A percentile compares a stretch with the other conserved stretches of the same genome.
These are phyloP conservation scores for Tenthredo scrophulariae DNA, from an alignment of 2,888 invertebrate species.

Conservation along the genomic window DNA sequence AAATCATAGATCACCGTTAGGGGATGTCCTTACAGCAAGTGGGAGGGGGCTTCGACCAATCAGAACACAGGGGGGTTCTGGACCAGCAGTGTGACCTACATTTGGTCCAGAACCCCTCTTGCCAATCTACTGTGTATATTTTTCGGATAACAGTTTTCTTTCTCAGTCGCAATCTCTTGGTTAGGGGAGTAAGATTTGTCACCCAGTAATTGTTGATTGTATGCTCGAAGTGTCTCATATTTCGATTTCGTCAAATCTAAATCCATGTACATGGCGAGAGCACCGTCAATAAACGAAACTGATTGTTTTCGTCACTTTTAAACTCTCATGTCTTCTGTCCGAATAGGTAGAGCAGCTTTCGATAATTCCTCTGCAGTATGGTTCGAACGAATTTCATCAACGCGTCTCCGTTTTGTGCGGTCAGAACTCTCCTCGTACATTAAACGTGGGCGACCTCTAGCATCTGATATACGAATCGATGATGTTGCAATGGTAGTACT, in stretches of 20 bases:
- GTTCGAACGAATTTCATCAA: slow-evolving; percentile 39
- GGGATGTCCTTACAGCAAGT: no score
- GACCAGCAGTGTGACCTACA: no score
- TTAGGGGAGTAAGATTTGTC: slow-evolving; percentile 45
- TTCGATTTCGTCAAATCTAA: slow-evolving; percentile 50
- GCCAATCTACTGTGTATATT: no score
- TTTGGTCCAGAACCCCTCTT: no score
- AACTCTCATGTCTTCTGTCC: neutral
- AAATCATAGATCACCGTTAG: no score
- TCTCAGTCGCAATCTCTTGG: slow-evolving; percentile 55
- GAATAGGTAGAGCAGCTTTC: slow-evolving; percentile 32
- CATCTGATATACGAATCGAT: slow-evolving; percentile 19
- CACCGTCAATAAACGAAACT: slow-evolving; percentile 17
- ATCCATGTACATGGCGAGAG: slow-evolving; percentile 53
- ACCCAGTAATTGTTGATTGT: slow-evolving; percentile 19
- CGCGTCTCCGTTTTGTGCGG: slow-evolving; percentile 39
- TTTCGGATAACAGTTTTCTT: slow-evolving; percentile 63
- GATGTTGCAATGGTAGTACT: slow-evolving; percentile 14
- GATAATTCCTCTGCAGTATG: slow-evolving; percentile 38
- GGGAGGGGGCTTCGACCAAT: no score
- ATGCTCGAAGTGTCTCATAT: slow-evolving; percentile 48
- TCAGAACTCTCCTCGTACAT: slow-evolving; percentile 46
- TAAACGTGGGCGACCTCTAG: slow-evolving; percentile 36
- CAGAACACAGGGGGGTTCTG: no score
- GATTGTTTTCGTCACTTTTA: neutral